These are phyloP conservation scores for Zaprionus africanus DNA, from an alignment of 1,140 invertebrate species.

Conservation along the genomic window DNA sequence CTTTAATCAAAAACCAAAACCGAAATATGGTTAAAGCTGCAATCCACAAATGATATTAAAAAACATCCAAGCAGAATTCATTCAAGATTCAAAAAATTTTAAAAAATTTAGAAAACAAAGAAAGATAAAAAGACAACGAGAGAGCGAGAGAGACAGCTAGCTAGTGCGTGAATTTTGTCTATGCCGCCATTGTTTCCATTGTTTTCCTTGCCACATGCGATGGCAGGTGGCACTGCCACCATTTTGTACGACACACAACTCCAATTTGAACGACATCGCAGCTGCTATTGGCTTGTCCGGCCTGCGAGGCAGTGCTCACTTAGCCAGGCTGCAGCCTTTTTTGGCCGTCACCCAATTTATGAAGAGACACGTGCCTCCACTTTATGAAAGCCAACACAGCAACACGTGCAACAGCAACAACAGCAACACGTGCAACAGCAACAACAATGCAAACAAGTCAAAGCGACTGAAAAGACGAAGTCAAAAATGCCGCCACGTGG, in stretches of 20 bases:
- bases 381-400: slow-evolving; percentile 40
- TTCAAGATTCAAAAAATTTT: background rate
- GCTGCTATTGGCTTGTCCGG: background rate
- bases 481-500: slow-evolving; percentile 73
- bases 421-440: slow-evolving; percentile 14
- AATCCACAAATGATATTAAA: background rate
- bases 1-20: no score
- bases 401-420: slow-evolving; percentile 5
- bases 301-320: slow-evolving; percentile 29
- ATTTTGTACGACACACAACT: background rate
- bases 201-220: slow-evolving; percentile 8
- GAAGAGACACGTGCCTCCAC: slow-evolving; percentile 68
- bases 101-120: background rate
- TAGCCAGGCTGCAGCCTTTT: slow-evolving; percentile 27
- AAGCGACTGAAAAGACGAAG: slow-evolving; percentile 62
- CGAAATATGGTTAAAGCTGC: background rate
- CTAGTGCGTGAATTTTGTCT: background rate
- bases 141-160: background rate
- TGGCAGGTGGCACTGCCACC: slow-evolving; percentile 20
- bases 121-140: background rate
- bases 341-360: slow-evolving; percentile 45
- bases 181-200: background rate
- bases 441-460: slow-evolving; percentile 43
- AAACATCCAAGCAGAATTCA: background rate
- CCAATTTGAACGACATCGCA: background rate